Percentiles rank a stretch among this genome's conserved stretches.
Evolutionary conservation across 2,797 vertebrate genomes (phyloP).

Genomic region (Acipenser transmontanus): DNA sequence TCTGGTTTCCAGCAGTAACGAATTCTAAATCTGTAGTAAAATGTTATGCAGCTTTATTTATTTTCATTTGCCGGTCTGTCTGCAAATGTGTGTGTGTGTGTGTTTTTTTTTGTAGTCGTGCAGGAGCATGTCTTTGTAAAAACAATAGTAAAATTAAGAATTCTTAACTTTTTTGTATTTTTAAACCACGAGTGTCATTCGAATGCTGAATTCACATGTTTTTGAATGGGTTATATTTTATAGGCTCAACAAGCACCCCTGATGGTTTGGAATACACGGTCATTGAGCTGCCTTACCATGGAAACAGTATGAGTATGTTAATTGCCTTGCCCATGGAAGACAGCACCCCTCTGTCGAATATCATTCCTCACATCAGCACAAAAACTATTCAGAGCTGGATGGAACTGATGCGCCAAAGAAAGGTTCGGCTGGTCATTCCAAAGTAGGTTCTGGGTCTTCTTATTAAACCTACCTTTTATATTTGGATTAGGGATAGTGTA

Average conservation of each 20-base stretch:
- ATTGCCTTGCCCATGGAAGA: slow-evolving; percentile 74
- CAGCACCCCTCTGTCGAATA: slow-evolving; percentile 60
- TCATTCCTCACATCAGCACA: slow-evolving; percentile 84
- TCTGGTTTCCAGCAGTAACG: not conserved
- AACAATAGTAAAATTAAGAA: too few relatives aligned
- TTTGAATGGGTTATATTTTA: not conserved
- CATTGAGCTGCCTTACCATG: slow-evolving; percentile 86
- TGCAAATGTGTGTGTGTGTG: not conserved
- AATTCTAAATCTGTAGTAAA: not conserved
- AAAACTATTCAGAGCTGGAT: slow-evolving; percentile 81
- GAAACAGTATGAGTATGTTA: slow-evolving; percentile 84
- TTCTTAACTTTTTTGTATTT: too few relatives aligned
- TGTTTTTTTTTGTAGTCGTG: not conserved
- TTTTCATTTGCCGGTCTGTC: slow-evolving; percentile 1
- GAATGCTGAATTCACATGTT: too few relatives aligned
- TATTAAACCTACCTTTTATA: not conserved
- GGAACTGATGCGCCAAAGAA: slow-evolving; percentile 70
- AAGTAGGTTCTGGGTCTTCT: slow-evolving; percentile 66
- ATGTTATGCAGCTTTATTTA: slow-evolving; percentile 3
- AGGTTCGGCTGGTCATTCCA: slow-evolving; percentile 80
- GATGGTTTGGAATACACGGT: slow-evolving; percentile 77
- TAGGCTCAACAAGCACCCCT: slow-evolving; percentile 75
- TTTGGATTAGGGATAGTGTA: not conserved
- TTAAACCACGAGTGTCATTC: too few relatives aligned
- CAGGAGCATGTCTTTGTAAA: not conserved